Conservation (phyloP, 1,140 invertebrate species). For the Macrobrachium rosenbergii region DNA sequence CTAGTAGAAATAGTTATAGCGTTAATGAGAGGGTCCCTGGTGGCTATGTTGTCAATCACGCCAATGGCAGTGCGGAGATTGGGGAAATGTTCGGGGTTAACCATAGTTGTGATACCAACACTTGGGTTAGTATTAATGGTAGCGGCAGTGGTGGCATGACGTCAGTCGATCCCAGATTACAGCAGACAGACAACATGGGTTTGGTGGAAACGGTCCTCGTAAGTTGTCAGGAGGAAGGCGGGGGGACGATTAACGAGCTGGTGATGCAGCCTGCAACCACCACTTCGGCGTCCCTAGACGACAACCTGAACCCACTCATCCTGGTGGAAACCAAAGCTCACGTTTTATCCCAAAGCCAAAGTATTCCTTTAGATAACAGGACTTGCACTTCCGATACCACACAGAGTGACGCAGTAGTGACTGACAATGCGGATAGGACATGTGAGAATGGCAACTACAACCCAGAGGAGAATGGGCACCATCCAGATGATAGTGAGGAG, state of each 20-base stretch:
- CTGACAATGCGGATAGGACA: constrained; percentile 23
- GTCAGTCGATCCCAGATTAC: background rate
- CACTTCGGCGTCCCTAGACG: constrained; percentile 8
- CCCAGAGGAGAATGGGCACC: background rate
- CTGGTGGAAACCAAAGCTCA: constrained; percentile 12
- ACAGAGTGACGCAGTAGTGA: constrained; percentile 11
- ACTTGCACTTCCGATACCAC: constrained; percentile 17
- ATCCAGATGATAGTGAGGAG: background rate
- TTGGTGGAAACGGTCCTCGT: constrained; percentile 51
- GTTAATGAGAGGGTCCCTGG: constrained; percentile 29
- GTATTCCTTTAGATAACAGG: constrained; percentile 13
- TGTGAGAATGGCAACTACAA: constrained; percentile 50
- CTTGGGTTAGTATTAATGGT: constrained; percentile 14
- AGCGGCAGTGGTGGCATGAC: constrained; percentile 4
- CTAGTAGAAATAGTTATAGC: constrained; percentile 48
- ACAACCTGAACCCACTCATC: constrained; percentile 56
- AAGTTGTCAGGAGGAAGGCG: constrained; percentile 44
- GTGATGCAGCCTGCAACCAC: constrained; percentile 27
- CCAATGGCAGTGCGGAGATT: constrained; percentile 8
- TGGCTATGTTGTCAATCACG: background rate
- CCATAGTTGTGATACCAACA: constrained; percentile 6
- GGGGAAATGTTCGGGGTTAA: constrained; percentile 1
- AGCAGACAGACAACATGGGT: constrained; percentile 30
- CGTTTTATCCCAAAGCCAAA: background rate
- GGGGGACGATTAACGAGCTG: constrained; percentile 37